A percentile compares a stretch with the other conserved stretches of the same genome.
Evolutionary conservation across 2,797 vertebrate species (phyloP).

Genomic region (Botia kubotai): DNA sequence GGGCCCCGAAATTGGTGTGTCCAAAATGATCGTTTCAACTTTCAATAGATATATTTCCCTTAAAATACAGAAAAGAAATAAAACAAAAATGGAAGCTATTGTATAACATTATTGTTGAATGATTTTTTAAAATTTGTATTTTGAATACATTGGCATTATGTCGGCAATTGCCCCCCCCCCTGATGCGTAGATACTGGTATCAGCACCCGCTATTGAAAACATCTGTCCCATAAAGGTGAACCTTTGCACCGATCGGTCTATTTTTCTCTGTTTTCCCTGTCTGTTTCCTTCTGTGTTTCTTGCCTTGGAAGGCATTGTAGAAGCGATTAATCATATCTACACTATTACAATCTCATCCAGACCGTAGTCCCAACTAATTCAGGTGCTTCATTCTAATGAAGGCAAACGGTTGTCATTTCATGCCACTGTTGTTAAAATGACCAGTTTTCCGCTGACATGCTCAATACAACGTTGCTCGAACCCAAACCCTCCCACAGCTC

Average conservation of each 20-base stretch:
- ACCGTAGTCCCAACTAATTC: constrained; percentile 31
- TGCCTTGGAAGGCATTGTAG: neutral
- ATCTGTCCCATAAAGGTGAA: neutral
- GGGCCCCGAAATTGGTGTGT: no score
- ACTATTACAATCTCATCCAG: constrained; percentile 29
- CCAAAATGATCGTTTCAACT: no score
- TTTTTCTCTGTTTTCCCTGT: neutral
- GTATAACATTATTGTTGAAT: no score
- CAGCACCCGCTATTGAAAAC: no score
- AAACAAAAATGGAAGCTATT: no score
- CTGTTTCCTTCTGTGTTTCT: constrained; percentile 6
- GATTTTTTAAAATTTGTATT: no score
- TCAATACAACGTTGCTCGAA: constrained; percentile 7
- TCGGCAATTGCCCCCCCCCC: no score
- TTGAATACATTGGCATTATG: no score
- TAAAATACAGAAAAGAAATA: no score
- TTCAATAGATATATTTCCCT: no score
- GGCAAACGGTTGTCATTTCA: constrained; percentile 34
- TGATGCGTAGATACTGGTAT: no score
- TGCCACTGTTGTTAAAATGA: constrained; percentile 25
- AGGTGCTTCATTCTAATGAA: constrained; percentile 40
- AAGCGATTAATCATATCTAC: constrained; percentile 30
- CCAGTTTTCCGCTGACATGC: neutral
- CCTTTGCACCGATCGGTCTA: neutral
- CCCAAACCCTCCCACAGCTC: neutral